Base-by-base conservation (phyloP, 2,888 invertebrate species). In the Danaus chrysippus region DNA sequence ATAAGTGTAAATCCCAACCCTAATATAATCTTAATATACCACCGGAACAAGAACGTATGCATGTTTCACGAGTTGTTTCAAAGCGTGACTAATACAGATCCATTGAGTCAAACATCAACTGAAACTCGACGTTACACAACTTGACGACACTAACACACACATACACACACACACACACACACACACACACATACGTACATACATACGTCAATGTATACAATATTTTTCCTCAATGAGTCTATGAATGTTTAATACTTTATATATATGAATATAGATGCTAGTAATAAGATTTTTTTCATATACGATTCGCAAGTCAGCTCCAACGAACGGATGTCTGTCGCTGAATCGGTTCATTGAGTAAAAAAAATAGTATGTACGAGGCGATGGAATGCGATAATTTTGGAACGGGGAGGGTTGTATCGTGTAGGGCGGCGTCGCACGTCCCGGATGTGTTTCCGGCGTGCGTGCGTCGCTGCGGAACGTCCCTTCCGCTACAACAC, bases 371-470 rank as follows among this genome's bases (percentile, higher is more conserved):
- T 56, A 42, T 15, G 44, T 42, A 17, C 17, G 23, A 62, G 46
- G 54, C 59, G 63, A 34, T 34, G 23, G 23, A 34, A 34, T 61
- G 59, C 61, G 61, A 60, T 66, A 65, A 68, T 59, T 61, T 67
- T 58, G 62, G 66, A 64, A 65, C 68, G 67, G 72, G 78, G 77
- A 76, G 77, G 80, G 80, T 73, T 74, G 74, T 71, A 75, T 76
- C 74, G 70, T 68, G 69, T 73, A 75, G 70, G 66, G 81, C 75
- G 84, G 81, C 83, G 79, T 63, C 64, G 82, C 84, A 77, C 87
- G 86, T 86, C 86, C 90, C 89, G 90, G 90, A 89, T 85, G 88
- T 81, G 75, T 81, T 82, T 90, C 90, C 90, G 90, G 83, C 77
- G 81, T 75, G 78, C 78, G 83, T 76, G 86, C 84, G 81, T 78